A percentile compares a stretch with the other conserved stretches of the same genome.
Conservation (phyloP, 2,113 vertebrate genomes). For the Athene noctua region DNA sequence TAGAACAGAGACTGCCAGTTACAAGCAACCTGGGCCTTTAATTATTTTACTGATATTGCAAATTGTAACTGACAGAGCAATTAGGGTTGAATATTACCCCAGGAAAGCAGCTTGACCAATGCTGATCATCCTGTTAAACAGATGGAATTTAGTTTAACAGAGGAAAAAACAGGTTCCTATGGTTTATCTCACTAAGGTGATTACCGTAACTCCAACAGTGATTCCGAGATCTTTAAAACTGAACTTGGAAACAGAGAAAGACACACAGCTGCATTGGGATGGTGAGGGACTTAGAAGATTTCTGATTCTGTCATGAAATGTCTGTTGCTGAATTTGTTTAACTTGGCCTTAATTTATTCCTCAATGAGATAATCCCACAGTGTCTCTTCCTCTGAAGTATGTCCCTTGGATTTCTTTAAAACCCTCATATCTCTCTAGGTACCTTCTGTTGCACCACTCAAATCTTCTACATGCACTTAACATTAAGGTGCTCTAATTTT, state of each 20-base stretch:
- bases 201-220: not conserved
- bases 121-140: not conserved
- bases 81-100: not conserved
- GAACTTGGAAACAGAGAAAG: not conserved
- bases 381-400: not conserved
- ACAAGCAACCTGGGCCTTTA: not conserved
- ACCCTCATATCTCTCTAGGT: not conserved
- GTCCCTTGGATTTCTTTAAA: not conserved
- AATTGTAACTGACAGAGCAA: constrained; percentile 16
- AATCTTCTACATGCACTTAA: not conserved
- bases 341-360: not conserved
- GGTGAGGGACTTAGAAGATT: not conserved
- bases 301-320: not conserved
- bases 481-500: not conserved
- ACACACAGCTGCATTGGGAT: not conserved
- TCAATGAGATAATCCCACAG: not conserved
- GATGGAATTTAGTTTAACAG: not conserved
- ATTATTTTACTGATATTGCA: constrained; percentile 17
- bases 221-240: not conserved
- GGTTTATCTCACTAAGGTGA: not conserved
- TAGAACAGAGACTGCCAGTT: not conserved
- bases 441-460: constrained; percentile 21
- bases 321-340: not conserved
- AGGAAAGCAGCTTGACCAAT: constrained; percentile 12
- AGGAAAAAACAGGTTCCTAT: not conserved